phyloP scores from a whole-genome alignment of 2,113 vertebrate species.

The Lagopus leucura region DNA sequence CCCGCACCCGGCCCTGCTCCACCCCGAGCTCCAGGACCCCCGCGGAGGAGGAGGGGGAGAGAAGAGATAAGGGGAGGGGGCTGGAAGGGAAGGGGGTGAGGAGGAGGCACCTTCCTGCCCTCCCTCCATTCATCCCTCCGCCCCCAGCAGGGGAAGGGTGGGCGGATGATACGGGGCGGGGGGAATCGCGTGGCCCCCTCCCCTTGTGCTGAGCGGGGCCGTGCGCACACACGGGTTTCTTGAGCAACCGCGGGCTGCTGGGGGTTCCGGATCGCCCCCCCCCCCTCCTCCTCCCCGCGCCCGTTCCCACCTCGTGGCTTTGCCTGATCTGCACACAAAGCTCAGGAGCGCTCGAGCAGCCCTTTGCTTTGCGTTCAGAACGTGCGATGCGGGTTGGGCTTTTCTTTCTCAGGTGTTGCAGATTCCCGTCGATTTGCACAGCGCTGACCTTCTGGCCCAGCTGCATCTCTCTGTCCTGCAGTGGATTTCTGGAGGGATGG shows the following conservation, averaged over 20 bases:
- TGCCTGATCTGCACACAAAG: background rate
- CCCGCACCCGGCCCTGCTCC: background rate
- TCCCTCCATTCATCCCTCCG: background rate
- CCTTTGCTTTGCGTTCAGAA: background rate
- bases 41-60: background rate
- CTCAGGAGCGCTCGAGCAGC: background rate
- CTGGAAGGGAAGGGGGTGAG: background rate
- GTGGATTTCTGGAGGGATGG: background rate
- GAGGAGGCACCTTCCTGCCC: background rate
- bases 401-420: background rate
- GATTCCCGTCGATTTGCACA: background rate
- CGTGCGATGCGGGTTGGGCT: accelerated
- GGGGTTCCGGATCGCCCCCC: too few species aligned
- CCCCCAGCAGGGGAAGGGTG: background rate
- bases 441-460: background rate
- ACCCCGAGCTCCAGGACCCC: background rate
- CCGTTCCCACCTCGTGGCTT: background rate
- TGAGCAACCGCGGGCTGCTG: too few species aligned
- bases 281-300: background rate
- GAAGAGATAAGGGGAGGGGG: too few species aligned
- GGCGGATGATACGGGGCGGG: background rate
- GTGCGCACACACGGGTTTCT: too few species aligned
- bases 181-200: background rate
- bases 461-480: background rate
- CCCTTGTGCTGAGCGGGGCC: too few species aligned